phyloP scores from a whole-genome alignment of 2,888 invertebrate genomes.

The Rhyacophila evoluta region DNA sequence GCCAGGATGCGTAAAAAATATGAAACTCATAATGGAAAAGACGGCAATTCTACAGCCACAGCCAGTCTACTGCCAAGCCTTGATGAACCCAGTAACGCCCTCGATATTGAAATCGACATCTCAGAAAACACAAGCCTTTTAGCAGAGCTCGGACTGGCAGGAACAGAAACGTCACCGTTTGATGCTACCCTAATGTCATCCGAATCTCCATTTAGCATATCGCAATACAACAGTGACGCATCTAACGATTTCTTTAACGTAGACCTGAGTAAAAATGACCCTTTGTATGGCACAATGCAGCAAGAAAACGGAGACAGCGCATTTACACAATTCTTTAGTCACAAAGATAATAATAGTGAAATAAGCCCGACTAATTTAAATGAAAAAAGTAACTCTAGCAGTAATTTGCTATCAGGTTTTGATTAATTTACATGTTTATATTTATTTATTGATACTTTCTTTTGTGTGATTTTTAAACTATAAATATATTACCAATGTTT shows the following conservation, averaged over 20 bases:
- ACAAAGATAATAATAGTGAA: not conserved
- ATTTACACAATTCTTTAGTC: slow-evolving; percentile 40
- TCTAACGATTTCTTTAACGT: slow-evolving; percentile 48
- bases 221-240: slow-evolving; percentile 26
- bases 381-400: slow-evolving; percentile 32
- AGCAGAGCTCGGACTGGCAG: slow-evolving; percentile 71
- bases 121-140: slow-evolving; percentile 65
- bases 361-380: not conserved
- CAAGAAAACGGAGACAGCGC: slow-evolving; percentile 31
- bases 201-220: slow-evolving; percentile 33
- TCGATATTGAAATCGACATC: slow-evolving; percentile 54
- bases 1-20: slow-evolving; percentile 41
- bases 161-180: slow-evolving; percentile 60
- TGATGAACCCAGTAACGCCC: slow-evolving; percentile 49
- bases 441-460: not conserved
- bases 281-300: not conserved
- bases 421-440: slow-evolving; percentile 34
- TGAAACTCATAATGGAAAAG: slow-evolving; percentile 30
- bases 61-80: slow-evolving; percentile 63
- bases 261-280: slow-evolving; percentile 40
- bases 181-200: slow-evolving; percentile 7
- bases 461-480: not conserved
- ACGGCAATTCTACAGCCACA: slow-evolving; percentile 61
- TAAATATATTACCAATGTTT: too few species aligned
- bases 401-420: slow-evolving; percentile 47